Evolutionary conservation across 2,113 vertebrate species (phyloP).

Genomic region (Gambusia holbrooki): DNA sequence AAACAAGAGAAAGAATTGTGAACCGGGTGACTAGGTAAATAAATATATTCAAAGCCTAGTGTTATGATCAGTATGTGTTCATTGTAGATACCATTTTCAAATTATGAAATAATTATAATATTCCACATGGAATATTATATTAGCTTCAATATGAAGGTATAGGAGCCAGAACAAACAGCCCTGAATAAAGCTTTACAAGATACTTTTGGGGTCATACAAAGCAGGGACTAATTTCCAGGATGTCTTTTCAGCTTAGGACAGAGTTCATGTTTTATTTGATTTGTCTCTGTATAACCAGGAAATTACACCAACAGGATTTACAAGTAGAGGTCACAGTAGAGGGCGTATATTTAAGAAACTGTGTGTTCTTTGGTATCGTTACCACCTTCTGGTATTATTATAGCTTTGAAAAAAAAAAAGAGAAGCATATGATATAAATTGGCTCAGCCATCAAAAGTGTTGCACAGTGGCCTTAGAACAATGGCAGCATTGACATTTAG

Average conservation of each 20-base stretch:
- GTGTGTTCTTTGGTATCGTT: background rate
- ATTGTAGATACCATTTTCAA: too few species aligned
- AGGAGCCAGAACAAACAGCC: background rate
- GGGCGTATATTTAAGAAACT: conserved; percentile 12
- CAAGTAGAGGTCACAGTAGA: conserved; percentile 4
- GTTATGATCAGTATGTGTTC: background rate
- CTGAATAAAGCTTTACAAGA: background rate
- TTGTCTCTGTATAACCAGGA: conserved; percentile 3
- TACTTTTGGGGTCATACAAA: background rate
- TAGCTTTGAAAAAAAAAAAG: too few species aligned
- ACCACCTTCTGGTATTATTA: too few species aligned
- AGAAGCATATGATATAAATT: background rate
- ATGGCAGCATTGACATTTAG: background rate
- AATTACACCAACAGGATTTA: conserved; percentile 16
- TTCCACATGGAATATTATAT: background rate
- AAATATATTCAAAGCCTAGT: background rate
- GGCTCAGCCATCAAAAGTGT: background rate
- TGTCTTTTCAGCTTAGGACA: background rate
- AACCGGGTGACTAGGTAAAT: background rate
- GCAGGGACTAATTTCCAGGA: conserved; percentile 1
- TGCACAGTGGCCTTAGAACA: background rate
- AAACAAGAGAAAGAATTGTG: background rate
- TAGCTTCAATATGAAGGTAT: background rate
- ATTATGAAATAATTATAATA: too few species aligned
- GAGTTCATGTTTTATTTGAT: conserved; percentile 9